These are phyloP conservation scores for Brachyopa scutellaris DNA, from an alignment of 2,888 invertebrate genomes.

Conservation along the genomic window DNA sequence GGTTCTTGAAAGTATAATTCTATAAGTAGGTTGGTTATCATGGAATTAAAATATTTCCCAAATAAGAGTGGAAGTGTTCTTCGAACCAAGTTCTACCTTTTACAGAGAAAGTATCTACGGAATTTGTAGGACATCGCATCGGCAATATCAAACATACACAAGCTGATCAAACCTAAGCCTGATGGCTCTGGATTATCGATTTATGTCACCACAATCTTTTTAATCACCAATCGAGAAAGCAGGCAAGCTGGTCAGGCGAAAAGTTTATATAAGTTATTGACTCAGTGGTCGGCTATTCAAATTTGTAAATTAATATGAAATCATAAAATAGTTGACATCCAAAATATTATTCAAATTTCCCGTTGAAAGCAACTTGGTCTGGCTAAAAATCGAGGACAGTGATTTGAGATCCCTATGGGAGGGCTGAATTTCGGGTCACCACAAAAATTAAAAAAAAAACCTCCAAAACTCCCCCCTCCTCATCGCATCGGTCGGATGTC, in stretches of 20 bases:
- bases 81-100: no score
- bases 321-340: constrained; percentile 44
- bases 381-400: constrained; percentile 28
- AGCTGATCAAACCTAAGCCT: no score
- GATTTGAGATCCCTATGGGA: constrained; percentile 58
- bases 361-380: constrained; percentile 17
- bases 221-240: constrained; percentile 12
- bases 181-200: no score
- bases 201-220: not conserved
- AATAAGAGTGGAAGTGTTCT: no score
- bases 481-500: constrained; percentile 24
- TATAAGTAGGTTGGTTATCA: no score
- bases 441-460: not conserved
- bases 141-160: no score
- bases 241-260: constrained; percentile 9
- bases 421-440: constrained; percentile 29
- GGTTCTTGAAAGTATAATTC: no score
- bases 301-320: constrained; percentile 49
- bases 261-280: constrained; percentile 14
- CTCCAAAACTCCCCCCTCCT: not conserved
- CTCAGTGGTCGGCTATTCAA: constrained; percentile 26
- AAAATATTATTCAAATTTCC: constrained; percentile 34
- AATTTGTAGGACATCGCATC: no score
- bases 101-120: no score
- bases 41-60: no score